Conservation (phyloP, 1,140 invertebrate genomes). For the Musca domestica region DNA sequence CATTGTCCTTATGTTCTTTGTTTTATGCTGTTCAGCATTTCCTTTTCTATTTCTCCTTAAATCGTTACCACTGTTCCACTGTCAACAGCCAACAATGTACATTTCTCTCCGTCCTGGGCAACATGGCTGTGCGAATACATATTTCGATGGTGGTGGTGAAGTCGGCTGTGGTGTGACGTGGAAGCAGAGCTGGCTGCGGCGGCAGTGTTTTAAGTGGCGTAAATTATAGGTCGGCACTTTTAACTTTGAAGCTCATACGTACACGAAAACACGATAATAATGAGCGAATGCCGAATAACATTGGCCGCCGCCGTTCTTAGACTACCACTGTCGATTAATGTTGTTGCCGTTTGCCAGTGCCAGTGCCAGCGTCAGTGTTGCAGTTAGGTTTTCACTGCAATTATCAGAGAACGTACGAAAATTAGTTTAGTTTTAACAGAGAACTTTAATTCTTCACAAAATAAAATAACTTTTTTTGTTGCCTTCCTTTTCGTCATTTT, state of each 20-base stretch:
- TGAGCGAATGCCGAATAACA: conserved; percentile 38
- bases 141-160: conserved; percentile 26
- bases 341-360: conserved; percentile 38
- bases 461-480: neutral
- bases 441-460: neutral
- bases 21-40: too few relatives aligned
- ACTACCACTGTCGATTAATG: conserved; percentile 29
- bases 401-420: neutral
- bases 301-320: conserved; percentile 38
- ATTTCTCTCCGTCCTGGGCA: too few relatives aligned
- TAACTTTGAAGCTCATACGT: conserved; percentile 53
- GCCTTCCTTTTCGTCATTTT: neutral
- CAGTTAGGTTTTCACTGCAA: conserved; percentile 27
- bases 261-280: conserved; percentile 54
- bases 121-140: too few relatives aligned
- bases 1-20: too few relatives aligned
- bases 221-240: conserved; percentile 54
- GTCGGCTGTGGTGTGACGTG: conserved; percentile 40
- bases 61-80: too few relatives aligned
- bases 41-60: too few relatives aligned
- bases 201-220: conserved; percentile 48
- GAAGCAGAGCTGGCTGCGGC: conserved; percentile 8
- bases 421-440: neutral
- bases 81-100: too few relatives aligned
- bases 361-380: conserved; percentile 41